Base-by-base conservation (phyloP, 2,113 vertebrate genomes). In the Thomomys bottae region DNA sequence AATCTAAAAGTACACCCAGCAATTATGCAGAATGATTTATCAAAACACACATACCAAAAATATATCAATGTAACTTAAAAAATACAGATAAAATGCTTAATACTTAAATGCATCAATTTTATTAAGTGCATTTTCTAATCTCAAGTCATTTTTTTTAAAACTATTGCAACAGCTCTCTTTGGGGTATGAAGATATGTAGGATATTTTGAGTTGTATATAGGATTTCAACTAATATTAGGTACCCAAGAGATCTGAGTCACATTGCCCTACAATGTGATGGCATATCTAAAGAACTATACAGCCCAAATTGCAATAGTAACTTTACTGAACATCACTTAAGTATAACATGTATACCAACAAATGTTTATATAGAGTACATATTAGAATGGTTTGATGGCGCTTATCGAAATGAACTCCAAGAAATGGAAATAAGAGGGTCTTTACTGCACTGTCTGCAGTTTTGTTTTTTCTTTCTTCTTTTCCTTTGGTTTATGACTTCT, bases 111-210 rank as follows among this genome's bases (percentile, higher is more conserved):
- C 17, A 54, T 54, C 49, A 91, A 87, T 80, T 87, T 92, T 28
- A 94, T 83, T 66, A 40, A 80, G 81, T 63, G 34, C 63, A 49
- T 49, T 72, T 67, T 72, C 66, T 32, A n/a, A 78, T 45, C 45
- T 45, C 45, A 64, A 61, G 8, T 40, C 89, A 91, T 49, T 87
- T 76, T 36, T 23, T 63, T 1, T 77, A 59, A 57, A 7, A 32
- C 73, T 20, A 90, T 90, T 92, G 70, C 49, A 75, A 72, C 12
- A 84, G 38, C 34, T 80, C 63, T 75, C 38, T 45, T 77, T 91
- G 6, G 14, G 10, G 26, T 12, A 85, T 79, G 23, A 83, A 32
- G 23, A 67, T 36, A 72, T 12, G 21, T 1, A 32, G 24, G 59
- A 11, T 40, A 90, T 30, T 54, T 42, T 73, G 32, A 73, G n/a